Conservation (phyloP, 2,888 invertebrate species). For the Temnothorax ravouxi region DNA sequence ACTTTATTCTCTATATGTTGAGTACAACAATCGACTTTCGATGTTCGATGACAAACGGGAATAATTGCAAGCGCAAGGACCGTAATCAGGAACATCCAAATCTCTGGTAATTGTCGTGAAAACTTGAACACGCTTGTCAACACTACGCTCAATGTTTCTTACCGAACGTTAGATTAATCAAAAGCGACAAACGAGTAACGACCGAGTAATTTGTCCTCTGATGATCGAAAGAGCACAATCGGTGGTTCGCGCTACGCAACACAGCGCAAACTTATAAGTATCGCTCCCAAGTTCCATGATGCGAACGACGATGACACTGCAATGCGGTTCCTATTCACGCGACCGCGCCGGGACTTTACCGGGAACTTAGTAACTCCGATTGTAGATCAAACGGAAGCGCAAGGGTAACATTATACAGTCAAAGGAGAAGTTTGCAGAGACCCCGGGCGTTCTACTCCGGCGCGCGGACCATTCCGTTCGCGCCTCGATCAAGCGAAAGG, state of each 20-base stretch:
- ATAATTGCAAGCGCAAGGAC: slow-evolving; percentile 9
- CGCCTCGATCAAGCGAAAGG: slow-evolving; percentile 26
- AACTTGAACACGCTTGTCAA: not conserved
- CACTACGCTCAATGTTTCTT: not conserved
- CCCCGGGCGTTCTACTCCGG: not conserved
- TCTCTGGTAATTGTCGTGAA: slow-evolving; percentile 20
- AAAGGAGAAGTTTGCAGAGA: slow-evolving; percentile 59
- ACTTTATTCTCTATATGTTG: too few species aligned
- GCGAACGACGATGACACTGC: slow-evolving; percentile 37
- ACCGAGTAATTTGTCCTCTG: slow-evolving; percentile 66
- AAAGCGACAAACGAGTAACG: slow-evolving; percentile 51
- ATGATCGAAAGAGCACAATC: slow-evolving; percentile 44
- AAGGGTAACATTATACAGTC: slow-evolving; percentile 55
- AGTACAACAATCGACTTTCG: not conserved
- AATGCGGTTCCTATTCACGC: slow-evolving; percentile 24
- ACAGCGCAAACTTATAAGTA: slow-evolving; percentile 61
- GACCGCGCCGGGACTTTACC: slow-evolving; percentile 48
- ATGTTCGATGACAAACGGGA: not conserved
- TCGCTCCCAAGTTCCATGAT: slow-evolving; percentile 46
- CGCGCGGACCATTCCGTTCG: slow-evolving; percentile 15
- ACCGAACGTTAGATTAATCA: slow-evolving; percentile 39
- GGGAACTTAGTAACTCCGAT: slow-evolving; percentile 61
- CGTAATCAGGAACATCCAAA: slow-evolving; percentile 1
- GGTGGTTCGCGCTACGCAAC: not conserved
- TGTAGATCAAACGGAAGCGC: slow-evolving; percentile 60